phyloP scores from a whole-genome alignment of 2,888 invertebrate genomes.

The Acleris literana region DNA sequence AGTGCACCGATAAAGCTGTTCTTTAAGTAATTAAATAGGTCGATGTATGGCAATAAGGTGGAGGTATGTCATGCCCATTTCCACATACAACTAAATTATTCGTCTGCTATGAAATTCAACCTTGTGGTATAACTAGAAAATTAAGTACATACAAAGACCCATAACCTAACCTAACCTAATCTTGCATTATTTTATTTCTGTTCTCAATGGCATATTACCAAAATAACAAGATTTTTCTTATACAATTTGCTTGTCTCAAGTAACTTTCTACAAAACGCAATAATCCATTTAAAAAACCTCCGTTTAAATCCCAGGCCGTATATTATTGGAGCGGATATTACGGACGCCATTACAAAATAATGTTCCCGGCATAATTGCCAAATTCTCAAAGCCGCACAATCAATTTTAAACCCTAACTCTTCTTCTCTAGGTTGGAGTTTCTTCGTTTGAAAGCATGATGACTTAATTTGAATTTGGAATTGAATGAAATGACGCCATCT shows the following conservation, averaged over 20 bases:
- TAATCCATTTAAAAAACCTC: constrained; percentile 29
- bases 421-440: constrained; percentile 7
- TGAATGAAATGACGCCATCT: constrained; percentile 46
- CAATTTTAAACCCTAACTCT: neutral
- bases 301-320: constrained; percentile 30
- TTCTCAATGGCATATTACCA: neutral
- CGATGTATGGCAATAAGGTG: too few species aligned
- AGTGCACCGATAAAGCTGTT: too few species aligned
- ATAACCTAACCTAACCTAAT: too few species aligned
- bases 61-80: too few species aligned
- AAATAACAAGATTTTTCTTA: neutral
- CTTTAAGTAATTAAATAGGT: too few species aligned
- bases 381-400: neutral
- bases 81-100: too few species aligned
- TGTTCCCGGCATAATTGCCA: constrained; percentile 37
- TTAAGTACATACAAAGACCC: too few species aligned
- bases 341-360: constrained; percentile 41
- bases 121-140: too few species aligned
- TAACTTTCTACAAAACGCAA: constrained; percentile 17
- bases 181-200: too few species aligned
- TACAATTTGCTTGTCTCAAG: neutral
- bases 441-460: constrained; percentile 8
- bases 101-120: too few species aligned
- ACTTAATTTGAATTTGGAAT: constrained; percentile 43
- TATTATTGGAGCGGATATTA: constrained; percentile 36